Evolutionary conservation across 2,113 vertebrate genomes (phyloP).

Genomic region (Delphinus delphis): DNA sequence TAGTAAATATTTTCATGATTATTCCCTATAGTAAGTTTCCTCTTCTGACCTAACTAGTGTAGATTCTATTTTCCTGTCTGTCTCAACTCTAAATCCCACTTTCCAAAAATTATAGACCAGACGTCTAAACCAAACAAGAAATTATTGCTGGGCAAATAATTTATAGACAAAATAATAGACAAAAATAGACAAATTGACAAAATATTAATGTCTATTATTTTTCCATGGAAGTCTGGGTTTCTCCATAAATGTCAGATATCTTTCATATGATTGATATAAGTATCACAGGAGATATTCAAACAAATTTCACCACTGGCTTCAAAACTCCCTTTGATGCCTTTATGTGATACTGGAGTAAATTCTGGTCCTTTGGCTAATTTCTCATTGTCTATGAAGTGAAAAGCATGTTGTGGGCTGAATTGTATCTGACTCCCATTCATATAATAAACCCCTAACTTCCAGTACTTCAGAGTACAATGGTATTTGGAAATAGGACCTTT

Average conservation of each 20-base stretch:
- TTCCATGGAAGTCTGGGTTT: not conserved
- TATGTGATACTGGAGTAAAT: not conserved
- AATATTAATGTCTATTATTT: not conserved
- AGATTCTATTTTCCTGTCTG: not conserved
- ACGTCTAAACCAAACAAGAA: not conserved
- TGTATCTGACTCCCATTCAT: not conserved
- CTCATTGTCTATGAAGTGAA: not conserved
- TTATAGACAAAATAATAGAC: no score
- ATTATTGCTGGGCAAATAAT: not conserved
- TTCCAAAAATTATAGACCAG: not conserved
- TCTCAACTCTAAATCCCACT: not conserved
- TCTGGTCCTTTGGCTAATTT: not conserved
- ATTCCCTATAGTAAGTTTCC: not conserved
- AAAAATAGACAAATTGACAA: no score
- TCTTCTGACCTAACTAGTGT: not conserved
- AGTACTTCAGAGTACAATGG: not conserved
- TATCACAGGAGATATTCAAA: not conserved
- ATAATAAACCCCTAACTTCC: not conserved
- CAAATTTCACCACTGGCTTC: not conserved
- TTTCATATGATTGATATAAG: not conserved
- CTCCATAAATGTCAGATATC: not conserved
- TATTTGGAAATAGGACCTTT: not conserved
- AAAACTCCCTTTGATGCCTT: not conserved
- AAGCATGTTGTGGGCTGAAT: not conserved
- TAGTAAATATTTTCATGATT: not conserved